phyloP scores from a whole-genome alignment of 2,888 invertebrate species.

The Camptogramma bilineatum region DNA sequence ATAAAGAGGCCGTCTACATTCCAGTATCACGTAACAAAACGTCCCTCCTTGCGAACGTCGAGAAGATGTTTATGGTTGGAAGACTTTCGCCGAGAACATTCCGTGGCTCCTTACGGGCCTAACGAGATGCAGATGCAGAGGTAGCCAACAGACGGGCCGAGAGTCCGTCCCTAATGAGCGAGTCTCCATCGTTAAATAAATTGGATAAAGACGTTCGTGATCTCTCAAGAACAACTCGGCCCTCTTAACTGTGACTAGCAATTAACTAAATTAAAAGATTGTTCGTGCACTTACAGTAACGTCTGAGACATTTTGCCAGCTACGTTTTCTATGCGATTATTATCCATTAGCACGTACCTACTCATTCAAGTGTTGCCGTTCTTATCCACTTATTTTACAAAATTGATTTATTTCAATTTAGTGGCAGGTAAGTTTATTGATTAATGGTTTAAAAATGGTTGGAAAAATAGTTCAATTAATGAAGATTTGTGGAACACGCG shows the following conservation, averaged over 20 bases:
- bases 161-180: conserved; percentile 75
- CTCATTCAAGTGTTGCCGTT: conserved; percentile 49
- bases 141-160: conserved; percentile 66
- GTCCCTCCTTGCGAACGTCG: conserved; percentile 30
- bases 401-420: conserved; percentile 12
- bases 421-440: background rate
- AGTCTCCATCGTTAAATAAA: conserved; percentile 84
- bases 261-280: conserved; percentile 85
- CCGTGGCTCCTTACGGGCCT: conserved; percentile 46
- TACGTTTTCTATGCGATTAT: conserved; percentile 61
- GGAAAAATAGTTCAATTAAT: conserved; percentile 6
- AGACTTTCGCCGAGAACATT: conserved; percentile 50
- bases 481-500: conserved; percentile 11
- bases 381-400: conserved; percentile 15
- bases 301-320: conserved; percentile 63
- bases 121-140: conserved; percentile 36
- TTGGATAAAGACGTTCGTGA: conserved; percentile 85
- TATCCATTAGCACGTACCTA: conserved; percentile 56
- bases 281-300: conserved; percentile 77
- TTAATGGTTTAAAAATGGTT: background rate
- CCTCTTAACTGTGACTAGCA: conserved; percentile 81
- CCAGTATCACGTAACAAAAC: conserved; percentile 41
- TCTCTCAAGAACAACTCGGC: conserved; percentile 83
- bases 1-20: conserved; percentile 33
- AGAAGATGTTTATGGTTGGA: conserved; percentile 57